Evolutionary conservation across 2,113 vertebrate genomes (phyloP), one percentile per base, ranked within the genome.

Genomic region (Scophthalmus maximus): DNA sequence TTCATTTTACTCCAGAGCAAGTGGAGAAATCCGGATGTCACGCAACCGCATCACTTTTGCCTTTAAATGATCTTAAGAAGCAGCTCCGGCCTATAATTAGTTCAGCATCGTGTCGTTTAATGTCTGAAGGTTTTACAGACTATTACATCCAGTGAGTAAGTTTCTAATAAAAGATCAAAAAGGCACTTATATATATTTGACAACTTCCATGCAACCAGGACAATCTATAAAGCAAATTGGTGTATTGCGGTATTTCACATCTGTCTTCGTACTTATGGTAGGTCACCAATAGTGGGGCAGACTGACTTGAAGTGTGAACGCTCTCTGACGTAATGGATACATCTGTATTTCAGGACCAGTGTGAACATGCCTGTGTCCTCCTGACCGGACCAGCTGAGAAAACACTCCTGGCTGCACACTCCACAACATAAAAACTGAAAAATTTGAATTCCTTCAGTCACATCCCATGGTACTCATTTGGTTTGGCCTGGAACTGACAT

Each of bases 301-400:
- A 76, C 64, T 14, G 36, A 75, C 36, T 25, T 30, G 47, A 56
- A 46, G 78, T 72, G 25, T 69, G 55, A 79, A 77, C 27, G 62
- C 59, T 59, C 34, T 29, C 73, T 87, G 80, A 87, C 55, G 66
- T 78, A 81, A 85, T 81, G 76, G 69, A 81, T 49, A 76, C 71
- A 83, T 84, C 83, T 79, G 76, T 71, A 87, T 73, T 85, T 75
- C 67, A 73, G 65, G 81, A 66, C 69, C 72, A 46, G n/a, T 18
- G 58, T 44, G 55, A 84, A 90, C 63, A 65, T 76, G 76, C 73
- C 49, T 75, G 79, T 49, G 30, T 81, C 78, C 77, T 63, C 68
- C 50, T 40, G 67, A 81, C 69, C 9, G 49, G 67, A 78, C 62
- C 88, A 92, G 88, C 89, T 90, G 83, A 87, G 73, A 89, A 87